Evolutionary conservation across 2,113 vertebrate genomes (phyloP).

Genomic region (Semicossyphus pulcher): DNA sequence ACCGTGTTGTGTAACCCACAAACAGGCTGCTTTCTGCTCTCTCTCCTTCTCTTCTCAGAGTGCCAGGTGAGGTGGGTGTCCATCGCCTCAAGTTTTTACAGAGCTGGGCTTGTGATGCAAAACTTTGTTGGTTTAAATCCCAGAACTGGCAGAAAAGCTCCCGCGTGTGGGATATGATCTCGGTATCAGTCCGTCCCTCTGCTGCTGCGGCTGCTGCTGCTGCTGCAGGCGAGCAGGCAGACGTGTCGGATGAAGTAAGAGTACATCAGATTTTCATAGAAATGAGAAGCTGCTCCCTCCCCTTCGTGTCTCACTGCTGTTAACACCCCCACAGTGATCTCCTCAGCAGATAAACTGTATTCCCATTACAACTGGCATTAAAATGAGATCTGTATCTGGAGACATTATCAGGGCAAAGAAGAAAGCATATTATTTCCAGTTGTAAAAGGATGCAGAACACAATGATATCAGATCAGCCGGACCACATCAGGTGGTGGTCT

Average conservation of each 20-base stretch:
- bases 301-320: background rate
- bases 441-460: no score
- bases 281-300: background rate
- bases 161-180: background rate
- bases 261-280: background rate
- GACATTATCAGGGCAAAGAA: no score
- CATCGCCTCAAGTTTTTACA: background rate
- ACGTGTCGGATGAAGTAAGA: background rate
- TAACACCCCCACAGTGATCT: background rate
- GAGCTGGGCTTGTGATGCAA: background rate
- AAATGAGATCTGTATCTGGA: no score
- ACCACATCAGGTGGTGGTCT: no score
- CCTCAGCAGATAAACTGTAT: background rate
- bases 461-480: no score
- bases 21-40: constrained; percentile 12
- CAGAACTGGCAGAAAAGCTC: background rate
- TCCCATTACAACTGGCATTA: no score
- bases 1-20: constrained; percentile 29
- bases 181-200: background rate
- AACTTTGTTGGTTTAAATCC: constrained; percentile 10
- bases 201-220: background rate
- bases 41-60: no score
- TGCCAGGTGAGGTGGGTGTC: constrained; percentile 23
- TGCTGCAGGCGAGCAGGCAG: background rate
- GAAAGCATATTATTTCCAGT: no score